Percentiles rank a stretch among this genome's conserved stretches.
Evolutionary conservation across 92 coral and sea anemone species (phyloP).

Genomic region (Phenganax marumi): DNA sequence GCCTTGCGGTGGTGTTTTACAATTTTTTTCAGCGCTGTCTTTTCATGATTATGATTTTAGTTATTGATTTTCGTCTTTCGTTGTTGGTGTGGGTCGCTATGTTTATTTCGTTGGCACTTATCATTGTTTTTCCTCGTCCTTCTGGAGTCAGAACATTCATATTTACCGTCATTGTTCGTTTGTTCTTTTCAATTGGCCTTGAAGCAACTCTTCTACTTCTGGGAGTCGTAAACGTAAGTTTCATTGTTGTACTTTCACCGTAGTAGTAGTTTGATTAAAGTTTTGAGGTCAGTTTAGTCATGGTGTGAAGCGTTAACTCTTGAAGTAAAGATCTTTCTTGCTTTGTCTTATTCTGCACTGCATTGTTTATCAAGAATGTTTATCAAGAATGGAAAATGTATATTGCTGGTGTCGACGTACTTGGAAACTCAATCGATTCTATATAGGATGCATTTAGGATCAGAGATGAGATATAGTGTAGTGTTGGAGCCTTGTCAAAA

Average conservation of each 20-base stretch:
- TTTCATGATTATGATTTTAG: slow-evolving; percentile 56
- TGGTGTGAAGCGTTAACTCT: no score
- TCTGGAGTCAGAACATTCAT: slow-evolving; percentile 94
- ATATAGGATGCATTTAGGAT: no score
- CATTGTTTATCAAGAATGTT: no score
- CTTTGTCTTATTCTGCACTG: no score
- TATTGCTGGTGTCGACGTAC: no score
- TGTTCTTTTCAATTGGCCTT: slow-evolving; percentile 89
- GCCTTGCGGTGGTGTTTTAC: not conserved
- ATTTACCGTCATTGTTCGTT: slow-evolving; percentile 84
- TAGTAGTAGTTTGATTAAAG: not conserved
- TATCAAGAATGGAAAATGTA: no score
- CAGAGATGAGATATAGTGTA: no score
- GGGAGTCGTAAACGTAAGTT: slow-evolving; percentile 93
- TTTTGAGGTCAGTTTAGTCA: no score
- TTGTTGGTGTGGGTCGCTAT: slow-evolving; percentile 98
- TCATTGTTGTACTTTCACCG: not conserved
- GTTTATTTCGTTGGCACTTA: slow-evolving; percentile 84
- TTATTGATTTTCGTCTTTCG: slow-evolving; percentile 88
- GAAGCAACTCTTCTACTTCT: slow-evolving; percentile 87
- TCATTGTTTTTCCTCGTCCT: slow-evolving; percentile 92
- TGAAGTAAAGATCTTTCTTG: no score
- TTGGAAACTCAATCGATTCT: no score
- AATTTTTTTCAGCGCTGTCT: not conserved
- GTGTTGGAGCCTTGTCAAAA: no score